phyloP scores from a whole-genome alignment of 2,113 vertebrate species.

The Argyrosomus japonicus region DNA sequence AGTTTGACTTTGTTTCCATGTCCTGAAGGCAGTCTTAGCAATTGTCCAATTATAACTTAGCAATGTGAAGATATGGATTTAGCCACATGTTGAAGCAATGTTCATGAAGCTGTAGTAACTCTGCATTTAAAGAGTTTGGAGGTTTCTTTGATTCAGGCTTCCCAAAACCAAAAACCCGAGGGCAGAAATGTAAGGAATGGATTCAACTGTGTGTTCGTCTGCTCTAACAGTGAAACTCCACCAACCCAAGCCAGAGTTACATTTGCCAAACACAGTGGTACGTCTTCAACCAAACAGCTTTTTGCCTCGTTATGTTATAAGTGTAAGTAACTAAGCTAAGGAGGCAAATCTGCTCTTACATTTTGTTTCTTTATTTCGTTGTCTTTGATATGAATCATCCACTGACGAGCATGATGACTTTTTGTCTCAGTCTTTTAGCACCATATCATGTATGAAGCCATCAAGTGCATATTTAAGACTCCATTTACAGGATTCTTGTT shows the following conservation, averaged over 20 bases:
- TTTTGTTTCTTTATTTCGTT: background rate
- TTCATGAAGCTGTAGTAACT: background rate
- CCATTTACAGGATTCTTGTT: background rate
- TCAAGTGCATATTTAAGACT: background rate
- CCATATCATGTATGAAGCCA: background rate
- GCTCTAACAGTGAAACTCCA: background rate
- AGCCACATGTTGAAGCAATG: background rate
- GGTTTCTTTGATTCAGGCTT: background rate
- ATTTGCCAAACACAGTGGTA: background rate
- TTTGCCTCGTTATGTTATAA: background rate
- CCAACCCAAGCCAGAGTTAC: background rate
- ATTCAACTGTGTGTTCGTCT: background rate
- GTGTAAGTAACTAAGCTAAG: background rate
- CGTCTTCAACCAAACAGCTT: background rate
- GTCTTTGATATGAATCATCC: background rate
- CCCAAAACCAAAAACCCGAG: background rate
- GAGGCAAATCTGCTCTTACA: background rate
- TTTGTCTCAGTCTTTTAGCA: background rate
- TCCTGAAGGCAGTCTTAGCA: background rate
- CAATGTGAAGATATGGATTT: background rate
- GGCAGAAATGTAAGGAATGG: background rate
- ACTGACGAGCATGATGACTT: background rate
- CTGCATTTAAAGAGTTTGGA: background rate
- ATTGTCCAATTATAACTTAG: background rate
- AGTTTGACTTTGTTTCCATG: constrained; percentile 19